Evolutionary conservation across 2,888 invertebrate species (phyloP), one percentile per base, ranked within the genome.

Genomic region (Entomobrya proxima): DNA sequence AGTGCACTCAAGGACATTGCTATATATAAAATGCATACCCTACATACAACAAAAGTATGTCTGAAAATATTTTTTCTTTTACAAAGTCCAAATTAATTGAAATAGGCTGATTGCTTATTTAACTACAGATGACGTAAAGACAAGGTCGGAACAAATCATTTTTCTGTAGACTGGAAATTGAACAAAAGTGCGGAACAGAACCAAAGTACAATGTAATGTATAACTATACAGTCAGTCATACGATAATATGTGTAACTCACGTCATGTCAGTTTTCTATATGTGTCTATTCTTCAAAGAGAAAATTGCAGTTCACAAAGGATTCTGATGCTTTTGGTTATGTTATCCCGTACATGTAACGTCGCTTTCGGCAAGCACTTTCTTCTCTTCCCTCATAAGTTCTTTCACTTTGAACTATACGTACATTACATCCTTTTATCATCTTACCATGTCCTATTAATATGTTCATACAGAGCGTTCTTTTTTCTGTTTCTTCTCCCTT

Each of bases 361-460:
- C 85, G 80, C 88, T 87, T 87, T 88, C 86, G 88, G 88, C 88
- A 40, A 86, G 80, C 78, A 72, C 77, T 82, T 52, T 85, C 83
- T 81, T 86, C 58, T 76, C 52, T 47, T 72, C 52, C 50, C 32
- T 74, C 35, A 55, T 40, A 37, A 55, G 44, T 40, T 61, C n/a
- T 61, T 61, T 78, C 32, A 27, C 61, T 64, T 47, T 47, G 18
- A 58, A 47, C 50, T 27, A 13, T 78, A 50, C 76, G 18, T 72
- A 47, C 50, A 37, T 21, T 78, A 50, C 76, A 79, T 80, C 80
- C 85, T 87, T 86, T 86, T 86, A 81, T 86, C 85, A 83, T 86
- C 79, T 86, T 89, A 80, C 86, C 87, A 86, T 88, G 88, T 88
- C 88, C 88, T 89, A 89, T 89, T 89, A 88, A 89, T 89, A 88